These are phyloP conservation scores for Apostichopus californicus DNA, from an alignment of 35 echinoderm and acorn worm genomes.

Conservation along the genomic window DNA sequence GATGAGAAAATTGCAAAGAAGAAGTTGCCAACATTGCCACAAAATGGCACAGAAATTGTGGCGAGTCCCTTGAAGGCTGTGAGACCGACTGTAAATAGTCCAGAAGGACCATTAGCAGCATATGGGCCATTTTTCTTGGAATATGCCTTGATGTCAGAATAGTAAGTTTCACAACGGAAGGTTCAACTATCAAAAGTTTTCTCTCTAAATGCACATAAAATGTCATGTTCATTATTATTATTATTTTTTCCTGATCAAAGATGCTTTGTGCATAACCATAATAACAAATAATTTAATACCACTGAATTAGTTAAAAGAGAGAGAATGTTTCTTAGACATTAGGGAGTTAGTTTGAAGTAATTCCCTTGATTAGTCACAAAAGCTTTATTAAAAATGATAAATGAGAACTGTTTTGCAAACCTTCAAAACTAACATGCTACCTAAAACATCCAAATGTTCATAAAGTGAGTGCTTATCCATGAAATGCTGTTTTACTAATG, in stretches of 20 bases:
- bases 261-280: background rate
- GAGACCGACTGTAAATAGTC: conserved; percentile 25
- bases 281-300: no score
- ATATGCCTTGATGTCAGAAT: conserved; percentile 95
- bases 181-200: background rate
- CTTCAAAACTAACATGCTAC: no score
- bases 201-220: background rate
- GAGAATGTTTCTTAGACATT: no score
- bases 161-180: conserved; percentile 61
- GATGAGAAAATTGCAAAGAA: conserved; percentile 26
- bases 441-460: no score
- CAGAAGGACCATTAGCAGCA: conserved; percentile 62
- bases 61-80: conserved; percentile 42
- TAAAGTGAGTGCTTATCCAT: no score
- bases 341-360: no score
- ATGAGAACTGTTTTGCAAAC: background rate
- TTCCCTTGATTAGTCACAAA: background rate
- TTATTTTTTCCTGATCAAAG: no score
- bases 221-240: no score
- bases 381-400: background rate
- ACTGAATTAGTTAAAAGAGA: no score
- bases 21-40: conserved; percentile 29
- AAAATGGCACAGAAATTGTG: conserved; percentile 22
- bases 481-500: no score
- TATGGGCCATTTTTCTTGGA: conserved; percentile 97